Base-by-base conservation (phyloP, 2,888 invertebrate species). In the Suillia variegata region DNA sequence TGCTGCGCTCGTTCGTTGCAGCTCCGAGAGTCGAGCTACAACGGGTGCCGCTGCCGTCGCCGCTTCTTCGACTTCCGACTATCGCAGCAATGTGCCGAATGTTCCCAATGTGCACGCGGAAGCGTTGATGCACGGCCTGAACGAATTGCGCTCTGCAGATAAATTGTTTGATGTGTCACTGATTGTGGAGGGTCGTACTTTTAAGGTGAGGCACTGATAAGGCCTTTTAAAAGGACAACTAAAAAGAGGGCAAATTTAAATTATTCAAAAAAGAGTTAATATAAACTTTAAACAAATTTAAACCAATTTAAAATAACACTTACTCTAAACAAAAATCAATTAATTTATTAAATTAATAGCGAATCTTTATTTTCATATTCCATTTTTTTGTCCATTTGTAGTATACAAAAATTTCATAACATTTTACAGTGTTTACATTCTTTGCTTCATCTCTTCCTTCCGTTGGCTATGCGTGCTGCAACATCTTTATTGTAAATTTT, bases 101-200 rank as follows among this genome's bases (percentile, higher is more conserved):
- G n/a, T n/a, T n/a, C n/a, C 3, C n/a, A 26, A 5, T 5, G 26
- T 10, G 5, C 38, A 45, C 13, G 17, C 45, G 45, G 45, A 45
- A 17, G 20, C 17, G 5, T 62, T 79, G 13, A 61, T 79, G 63
- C 66, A 67, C 3, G 89, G 89, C 2, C 83, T 90, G 24, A 86
- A 88, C 70, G 83, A 85, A 1, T 79, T 90, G 31, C 80, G 89
- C 59, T 83, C 84, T 63, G 85, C 86, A 66, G 85, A 85, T 52
- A 85, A 87, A 63, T 81, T 90, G 13, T 84, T 89, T 64, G 90
- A 90, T 79, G 86, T 90, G 13, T 87, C 87, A 1, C 82, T 90
- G 10, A 80, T 87, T 50, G 88, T 87, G n/a, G 87, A 87, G 70
- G 88, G 87, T 22, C 83, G 85, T 68, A 81, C 85, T 12, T 88